phyloP scores from a whole-genome alignment of 2,113 vertebrate species.

The Anhinga anhinga region DNA sequence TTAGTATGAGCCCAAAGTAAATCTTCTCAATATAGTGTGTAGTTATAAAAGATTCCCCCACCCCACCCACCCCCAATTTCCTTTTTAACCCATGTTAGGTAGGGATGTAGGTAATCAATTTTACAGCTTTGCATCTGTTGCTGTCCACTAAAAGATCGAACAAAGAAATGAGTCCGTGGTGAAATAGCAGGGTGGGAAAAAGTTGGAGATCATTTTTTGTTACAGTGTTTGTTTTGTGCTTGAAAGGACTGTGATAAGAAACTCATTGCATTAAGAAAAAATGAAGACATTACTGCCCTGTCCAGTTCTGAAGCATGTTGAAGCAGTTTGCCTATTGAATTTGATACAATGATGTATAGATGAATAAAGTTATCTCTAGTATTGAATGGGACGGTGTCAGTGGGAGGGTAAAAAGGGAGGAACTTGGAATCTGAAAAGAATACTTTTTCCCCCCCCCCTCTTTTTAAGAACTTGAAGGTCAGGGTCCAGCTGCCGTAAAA shows the following conservation, averaged over 20 bases:
- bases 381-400: slow-evolving; percentile 95
- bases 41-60: not conserved
- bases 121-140: not conserved
- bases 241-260: slow-evolving; percentile 68
- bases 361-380: slow-evolving; percentile 99
- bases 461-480: slow-evolving; percentile 90
- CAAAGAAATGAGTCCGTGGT: slow-evolving; percentile 19
- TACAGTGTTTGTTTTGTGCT: slow-evolving; percentile 68
- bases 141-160: not conserved
- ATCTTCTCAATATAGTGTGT: not conserved
- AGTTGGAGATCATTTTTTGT: slow-evolving; percentile 65
- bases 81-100: not conserved
- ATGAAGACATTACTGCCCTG: slow-evolving; percentile 90
- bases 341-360: slow-evolving; percentile 98
- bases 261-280: slow-evolving; percentile 65
- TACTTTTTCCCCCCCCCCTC: slow-evolving; percentile 49
- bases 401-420: slow-evolving; percentile 92
- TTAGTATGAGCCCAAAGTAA: not conserved
- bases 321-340: slow-evolving; percentile 93
- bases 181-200: slow-evolving; percentile 47
- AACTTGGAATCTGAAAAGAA: slow-evolving; percentile 89
- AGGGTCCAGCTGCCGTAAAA: slow-evolving; percentile 93
- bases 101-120: slow-evolving; percentile 9
- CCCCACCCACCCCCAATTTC: not conserved
- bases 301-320: slow-evolving; percentile 86